Conservation (phyloP, 2,888 invertebrate genomes). For the Caenorhabditis macrosperma region DNA sequence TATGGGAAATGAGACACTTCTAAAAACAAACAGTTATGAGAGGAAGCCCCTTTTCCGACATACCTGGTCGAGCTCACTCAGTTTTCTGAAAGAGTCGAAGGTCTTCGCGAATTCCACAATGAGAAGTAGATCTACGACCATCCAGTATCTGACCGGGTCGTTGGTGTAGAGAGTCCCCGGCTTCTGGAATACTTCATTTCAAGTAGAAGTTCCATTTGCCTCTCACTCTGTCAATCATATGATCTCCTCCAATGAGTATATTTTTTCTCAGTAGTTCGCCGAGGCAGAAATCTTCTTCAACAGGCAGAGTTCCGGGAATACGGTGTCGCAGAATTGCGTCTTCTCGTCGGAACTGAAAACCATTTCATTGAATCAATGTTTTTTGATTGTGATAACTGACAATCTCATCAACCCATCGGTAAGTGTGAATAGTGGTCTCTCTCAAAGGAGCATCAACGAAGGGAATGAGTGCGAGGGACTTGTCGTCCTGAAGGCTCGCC, state of each 20-base stretch:
- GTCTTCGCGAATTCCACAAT: slow-evolving; percentile 70
- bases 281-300: slow-evolving; percentile 45
- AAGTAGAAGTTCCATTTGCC: not conserved
- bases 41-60: too few species aligned
- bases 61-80: slow-evolving; percentile 64
- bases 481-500: slow-evolving; percentile 5
- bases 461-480: slow-evolving; percentile 25
- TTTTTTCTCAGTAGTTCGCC: slow-evolving; percentile 29
- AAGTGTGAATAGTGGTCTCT: slow-evolving; percentile 39
- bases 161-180: slow-evolving; percentile 41
- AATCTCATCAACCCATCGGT: slow-evolving; percentile 55
- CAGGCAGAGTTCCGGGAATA: slow-evolving; percentile 24
- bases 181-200: slow-evolving; percentile 22
- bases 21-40: too few species aligned
- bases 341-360: slow-evolving; percentile 57
- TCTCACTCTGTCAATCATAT: slow-evolving; percentile 27
- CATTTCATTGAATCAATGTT: not conserved
- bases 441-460: slow-evolving; percentile 20
- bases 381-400: slow-evolving; percentile 19
- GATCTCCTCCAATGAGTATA: slow-evolving; percentile 29
- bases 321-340: slow-evolving; percentile 40
- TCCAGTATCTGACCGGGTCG: slow-evolving; percentile 67
- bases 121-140: slow-evolving; percentile 67
- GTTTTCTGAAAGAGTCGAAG: slow-evolving; percentile 59
- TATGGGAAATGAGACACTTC: slow-evolving; percentile 59